Percentiles rank a stretch among this genome's conserved stretches.
phyloP scores from a whole-genome alignment of 2,113 vertebrate species.

The Mesitornis unicolor region DNA sequence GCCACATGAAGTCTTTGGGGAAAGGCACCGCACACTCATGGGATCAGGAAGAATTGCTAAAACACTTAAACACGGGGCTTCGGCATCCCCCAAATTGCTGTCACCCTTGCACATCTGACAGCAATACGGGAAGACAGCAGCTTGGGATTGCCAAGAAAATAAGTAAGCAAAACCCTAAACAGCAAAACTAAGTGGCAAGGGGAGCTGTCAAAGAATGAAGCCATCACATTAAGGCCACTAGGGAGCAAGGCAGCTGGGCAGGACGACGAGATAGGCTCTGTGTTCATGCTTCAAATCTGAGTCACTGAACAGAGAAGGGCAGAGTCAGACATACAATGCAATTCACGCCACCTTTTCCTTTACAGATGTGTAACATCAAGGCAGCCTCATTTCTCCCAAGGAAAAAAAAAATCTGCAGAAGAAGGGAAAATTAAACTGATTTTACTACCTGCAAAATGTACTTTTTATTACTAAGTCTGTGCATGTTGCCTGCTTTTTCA shows the following conservation, averaged over 20 bases:
- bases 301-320: background rate
- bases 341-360: background rate
- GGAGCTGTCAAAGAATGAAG: background rate
- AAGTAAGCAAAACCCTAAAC: background rate
- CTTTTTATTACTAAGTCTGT: background rate
- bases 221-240: background rate
- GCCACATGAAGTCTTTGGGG: background rate
- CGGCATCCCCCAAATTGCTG: background rate
- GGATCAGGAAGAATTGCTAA: background rate
- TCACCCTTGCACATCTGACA: background rate
- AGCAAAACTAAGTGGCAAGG: background rate
- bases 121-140: background rate
- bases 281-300: background rate
- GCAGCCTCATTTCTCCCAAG: background rate
- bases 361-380: background rate
- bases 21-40: rapidly evolving
- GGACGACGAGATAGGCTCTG: background rate
- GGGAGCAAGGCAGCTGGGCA: background rate
- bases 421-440: background rate
- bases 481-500: background rate
- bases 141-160: background rate
- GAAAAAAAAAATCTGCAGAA: background rate
- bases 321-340: background rate
- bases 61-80: background rate
- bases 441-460: background rate